Conservation (phyloP, 2,888 invertebrate species). For the Xestoiulus laeticollis region DNA sequence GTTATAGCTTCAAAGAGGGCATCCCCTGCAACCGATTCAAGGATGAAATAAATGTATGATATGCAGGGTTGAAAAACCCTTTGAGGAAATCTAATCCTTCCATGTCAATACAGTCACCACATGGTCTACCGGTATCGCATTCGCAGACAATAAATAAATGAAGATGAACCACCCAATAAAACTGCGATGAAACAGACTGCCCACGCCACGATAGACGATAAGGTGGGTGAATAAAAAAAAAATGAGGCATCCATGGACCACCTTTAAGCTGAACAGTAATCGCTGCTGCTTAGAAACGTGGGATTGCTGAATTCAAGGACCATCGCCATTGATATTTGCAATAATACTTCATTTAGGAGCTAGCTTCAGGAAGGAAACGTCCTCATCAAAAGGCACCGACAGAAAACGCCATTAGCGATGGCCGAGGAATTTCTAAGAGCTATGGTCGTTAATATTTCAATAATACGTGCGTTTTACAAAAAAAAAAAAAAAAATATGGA, state of each 20-base stretch:
- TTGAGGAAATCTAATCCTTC: neutral
- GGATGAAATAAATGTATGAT: slow-evolving; percentile 11
- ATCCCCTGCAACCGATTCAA: neutral
- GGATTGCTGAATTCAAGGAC: too few species aligned
- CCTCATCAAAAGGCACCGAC: neutral
- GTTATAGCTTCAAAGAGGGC: neutral
- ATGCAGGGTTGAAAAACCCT: slow-evolving; percentile 14
- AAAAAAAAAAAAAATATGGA: too few species aligned
- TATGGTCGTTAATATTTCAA: neutral
- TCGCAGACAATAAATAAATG: neutral
- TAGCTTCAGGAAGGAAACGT: neutral
- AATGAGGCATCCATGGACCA: too few species aligned
- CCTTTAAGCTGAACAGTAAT: too few species aligned
- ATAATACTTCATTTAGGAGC: neutral
- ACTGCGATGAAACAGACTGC: neutral
- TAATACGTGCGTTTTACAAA: neutral
- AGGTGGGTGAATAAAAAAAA: too few species aligned
- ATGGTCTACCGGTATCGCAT: neutral
- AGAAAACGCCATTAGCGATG: neutral
- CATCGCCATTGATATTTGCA: neutral
- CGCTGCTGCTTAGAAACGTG: too few species aligned
- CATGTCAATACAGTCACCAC: neutral
- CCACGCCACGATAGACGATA: too few species aligned
- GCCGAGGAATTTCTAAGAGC: neutral
- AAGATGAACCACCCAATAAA: neutral